phyloP scores from a whole-genome alignment of 2,113 vertebrate genomes.

The Phoenicopterus ruber region DNA sequence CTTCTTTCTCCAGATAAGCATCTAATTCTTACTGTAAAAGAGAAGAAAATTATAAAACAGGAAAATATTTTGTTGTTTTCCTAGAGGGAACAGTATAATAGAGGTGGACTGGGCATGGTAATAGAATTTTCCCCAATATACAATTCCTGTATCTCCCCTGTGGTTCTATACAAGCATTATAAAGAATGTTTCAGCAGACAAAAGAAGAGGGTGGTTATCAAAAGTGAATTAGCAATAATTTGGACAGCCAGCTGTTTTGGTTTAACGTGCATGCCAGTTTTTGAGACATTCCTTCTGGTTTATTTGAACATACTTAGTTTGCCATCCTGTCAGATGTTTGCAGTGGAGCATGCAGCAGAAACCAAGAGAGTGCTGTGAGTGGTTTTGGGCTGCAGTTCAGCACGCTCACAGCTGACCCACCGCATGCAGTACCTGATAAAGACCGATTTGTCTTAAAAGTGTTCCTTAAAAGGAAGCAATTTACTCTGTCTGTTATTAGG shows the following conservation, averaged over 20 bases:
- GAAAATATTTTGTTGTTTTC: not conserved
- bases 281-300: not conserved
- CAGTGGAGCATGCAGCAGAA: not conserved
- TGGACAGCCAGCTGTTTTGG: not conserved
- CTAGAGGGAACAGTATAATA: not conserved
- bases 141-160: not conserved
- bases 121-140: not conserved
- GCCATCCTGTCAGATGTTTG: not conserved
- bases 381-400: not conserved
- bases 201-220: not conserved
- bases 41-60: not conserved
- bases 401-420: not conserved
- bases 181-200: not conserved
- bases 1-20: not conserved
- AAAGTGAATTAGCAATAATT: not conserved
- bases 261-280: not conserved
- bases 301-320: not conserved
- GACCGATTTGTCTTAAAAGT: not conserved
- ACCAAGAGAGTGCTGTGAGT: not conserved
- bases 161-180: not conserved
- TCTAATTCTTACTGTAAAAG: not conserved
- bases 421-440: not conserved
- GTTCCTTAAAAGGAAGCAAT: not conserved
- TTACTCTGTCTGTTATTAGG: not conserved
- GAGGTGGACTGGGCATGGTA: not conserved